Evolutionary conservation across 2,113 vertebrate genomes (phyloP), one percentile per base, ranked within the genome.

Genomic region (Pelobates fuscus): DNA sequence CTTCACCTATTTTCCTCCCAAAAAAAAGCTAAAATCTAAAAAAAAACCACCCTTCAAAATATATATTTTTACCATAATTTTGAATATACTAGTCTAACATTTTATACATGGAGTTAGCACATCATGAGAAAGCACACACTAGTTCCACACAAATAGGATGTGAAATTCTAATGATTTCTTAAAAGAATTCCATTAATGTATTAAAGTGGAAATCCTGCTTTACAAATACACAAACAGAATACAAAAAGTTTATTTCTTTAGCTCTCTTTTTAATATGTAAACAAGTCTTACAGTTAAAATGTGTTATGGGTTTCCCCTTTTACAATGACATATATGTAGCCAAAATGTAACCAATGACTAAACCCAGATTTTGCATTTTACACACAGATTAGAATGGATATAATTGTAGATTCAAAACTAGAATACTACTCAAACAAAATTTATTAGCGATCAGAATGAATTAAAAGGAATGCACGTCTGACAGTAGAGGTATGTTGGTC

Each of bases 221-320:
- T n/a, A 17, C 60, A 67, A 54, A 66, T 24, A 55, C 23, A 63
- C 21, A 32, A 37, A 24, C 23, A 76, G 52, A 32, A 24, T 76
- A 67, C 30, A 67, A 66, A 74, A 76, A 65, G 62, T 66, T 66
- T 55, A 25, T 26, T 14, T 59, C 15, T 25, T 6, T 37, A 37
- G 6, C 12, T 55, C 8, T 44, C 6, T 60, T 70, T 60, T 60
- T 60, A 60, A 60, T 63, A 32, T 63, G 70, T 73, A 73, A 73
- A 73, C 72, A 75, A 74, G 63, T 67, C 52, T 76, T 76, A 73
- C 60, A 73, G 18, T 21, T 37, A 49, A 52, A 62, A 57, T 37
- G 18, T 65, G 23, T 10, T 25, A 43, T 37, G 49, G 61, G 37
- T 8, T 41, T 66, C 30, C 62, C n/a, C 61, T 57, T 21, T 44